phyloP scores from a whole-genome alignment of 2,113 vertebrate species.

The Protobothrops flavoviridis region DNA sequence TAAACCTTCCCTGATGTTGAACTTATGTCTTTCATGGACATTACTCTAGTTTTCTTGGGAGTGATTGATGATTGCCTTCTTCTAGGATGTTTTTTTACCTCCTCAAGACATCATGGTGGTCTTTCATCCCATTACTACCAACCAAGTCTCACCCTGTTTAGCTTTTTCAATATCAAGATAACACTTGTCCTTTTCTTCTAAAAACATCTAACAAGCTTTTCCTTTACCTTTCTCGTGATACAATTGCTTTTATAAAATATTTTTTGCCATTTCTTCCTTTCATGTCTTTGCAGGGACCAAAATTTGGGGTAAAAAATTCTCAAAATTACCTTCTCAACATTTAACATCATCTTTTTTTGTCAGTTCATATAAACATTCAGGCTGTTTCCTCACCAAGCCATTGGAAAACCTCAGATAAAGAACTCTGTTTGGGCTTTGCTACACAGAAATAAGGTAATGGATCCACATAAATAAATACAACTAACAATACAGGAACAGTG shows the following conservation, averaged over 20 bases:
- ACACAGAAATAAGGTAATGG: not conserved
- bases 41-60: not conserved
- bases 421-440: not conserved
- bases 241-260: not conserved
- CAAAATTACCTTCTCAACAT: not conserved
- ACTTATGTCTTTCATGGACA: not conserved
- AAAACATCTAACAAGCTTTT: not conserved
- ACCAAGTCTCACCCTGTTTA: not conserved
- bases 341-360: not conserved
- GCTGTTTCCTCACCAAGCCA: not conserved
- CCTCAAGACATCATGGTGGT: not conserved
- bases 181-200: not conserved
- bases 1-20: not conserved
- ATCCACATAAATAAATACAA: not conserved
- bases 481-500: not conserved
- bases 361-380: not conserved
- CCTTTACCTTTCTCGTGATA: not conserved
- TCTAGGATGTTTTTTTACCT: not conserved
- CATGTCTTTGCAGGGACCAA: not conserved
- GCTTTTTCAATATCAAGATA: not conserved
- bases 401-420: not conserved
- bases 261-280: not conserved
- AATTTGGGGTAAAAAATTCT: not conserved
- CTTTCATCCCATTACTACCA: not conserved
- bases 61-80: not conserved